phyloP scores from a whole-genome alignment of 1,140 invertebrate genomes.

The Trissolcus basalis region DNA sequence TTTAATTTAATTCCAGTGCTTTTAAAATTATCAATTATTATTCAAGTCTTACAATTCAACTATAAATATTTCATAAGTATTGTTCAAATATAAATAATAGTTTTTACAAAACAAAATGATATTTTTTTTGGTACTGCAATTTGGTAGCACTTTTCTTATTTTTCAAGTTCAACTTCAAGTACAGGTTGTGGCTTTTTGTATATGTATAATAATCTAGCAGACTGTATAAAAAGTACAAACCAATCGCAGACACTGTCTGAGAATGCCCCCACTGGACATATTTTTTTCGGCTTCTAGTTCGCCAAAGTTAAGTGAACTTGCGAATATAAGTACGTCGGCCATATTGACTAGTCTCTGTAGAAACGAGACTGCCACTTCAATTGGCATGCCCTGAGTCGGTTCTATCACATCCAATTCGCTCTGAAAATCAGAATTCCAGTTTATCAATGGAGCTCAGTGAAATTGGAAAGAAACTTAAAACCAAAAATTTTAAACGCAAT shows the following conservation, averaged over 20 bases:
- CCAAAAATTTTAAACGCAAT: not conserved
- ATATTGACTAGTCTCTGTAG: constrained; percentile 97
- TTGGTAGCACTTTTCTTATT: too few relatives aligned
- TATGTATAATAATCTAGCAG: not conserved
- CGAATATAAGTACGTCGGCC: constrained; percentile 98
- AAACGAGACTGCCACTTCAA: constrained; percentile 97
- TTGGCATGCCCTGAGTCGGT: constrained; percentile 98
- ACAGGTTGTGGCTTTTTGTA: too few relatives aligned
- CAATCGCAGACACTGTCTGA: constrained; percentile 96
- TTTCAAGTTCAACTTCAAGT: too few relatives aligned
- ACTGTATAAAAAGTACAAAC: constrained; percentile 79
- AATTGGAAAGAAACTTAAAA: not conserved
- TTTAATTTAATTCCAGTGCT: too few relatives aligned
- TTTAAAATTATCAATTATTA: too few relatives aligned
- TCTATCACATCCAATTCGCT: constrained; percentile 98
- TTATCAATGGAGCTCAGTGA: not conserved
- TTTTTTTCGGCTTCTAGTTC: constrained; percentile 99
- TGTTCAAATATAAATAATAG: too few relatives aligned
- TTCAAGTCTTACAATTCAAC: too few relatives aligned
- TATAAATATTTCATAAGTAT: too few relatives aligned
- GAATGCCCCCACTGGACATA: constrained; percentile 99
- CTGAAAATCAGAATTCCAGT: constrained; percentile 76
- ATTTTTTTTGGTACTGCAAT: constrained; percentile 8
- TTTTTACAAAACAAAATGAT: too few relatives aligned
- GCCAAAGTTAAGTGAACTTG: constrained; percentile 96